phyloP scores from a whole-genome alignment of 2,113 vertebrate genomes.

The Tauraco erythrolophus region DNA sequence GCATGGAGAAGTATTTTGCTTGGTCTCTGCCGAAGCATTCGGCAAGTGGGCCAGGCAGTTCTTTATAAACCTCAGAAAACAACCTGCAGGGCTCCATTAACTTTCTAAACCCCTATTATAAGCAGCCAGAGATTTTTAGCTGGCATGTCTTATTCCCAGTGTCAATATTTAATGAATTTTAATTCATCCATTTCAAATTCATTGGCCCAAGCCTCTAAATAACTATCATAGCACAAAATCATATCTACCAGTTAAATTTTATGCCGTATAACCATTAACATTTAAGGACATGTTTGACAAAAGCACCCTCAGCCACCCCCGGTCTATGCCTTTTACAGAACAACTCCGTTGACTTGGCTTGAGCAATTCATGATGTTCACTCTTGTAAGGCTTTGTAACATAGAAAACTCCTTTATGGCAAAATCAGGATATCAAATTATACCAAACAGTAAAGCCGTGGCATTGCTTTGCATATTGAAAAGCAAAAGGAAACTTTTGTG shows the following conservation, averaged over 20 bases:
- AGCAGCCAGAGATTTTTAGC: conserved; percentile 14
- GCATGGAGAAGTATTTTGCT: not conserved
- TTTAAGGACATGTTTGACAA: not conserved
- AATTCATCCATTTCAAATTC: conserved; percentile 56
- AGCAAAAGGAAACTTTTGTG: not conserved
- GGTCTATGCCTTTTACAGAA: not conserved
- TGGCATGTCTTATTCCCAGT: not conserved
- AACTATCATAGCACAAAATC: conserved; percentile 5
- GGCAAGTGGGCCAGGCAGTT: not conserved
- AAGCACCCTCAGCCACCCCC: not conserved
- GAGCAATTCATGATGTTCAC: not conserved
- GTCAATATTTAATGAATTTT: conserved; percentile 63
- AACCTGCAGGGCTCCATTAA: conserved; percentile 15
- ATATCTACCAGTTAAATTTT: conserved; percentile 5
- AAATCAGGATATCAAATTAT: not conserved
- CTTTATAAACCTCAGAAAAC: not conserved
- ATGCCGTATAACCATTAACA: not conserved
- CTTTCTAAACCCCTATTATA: not conserved
- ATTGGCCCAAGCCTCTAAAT: conserved; percentile 19
- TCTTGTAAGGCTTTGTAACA: not conserved
- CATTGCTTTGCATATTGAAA: not conserved
- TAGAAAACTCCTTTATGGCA: not conserved
- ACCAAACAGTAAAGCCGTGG: not conserved
- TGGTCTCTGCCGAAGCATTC: not conserved
- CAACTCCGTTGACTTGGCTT: not conserved